A percentile compares a stretch with the other conserved stretches of the same genome.
These are phyloP conservation scores for Dorcus parallelipipedus DNA, from an alignment of 2,888 invertebrate species.

Conservation along the genomic window DNA sequence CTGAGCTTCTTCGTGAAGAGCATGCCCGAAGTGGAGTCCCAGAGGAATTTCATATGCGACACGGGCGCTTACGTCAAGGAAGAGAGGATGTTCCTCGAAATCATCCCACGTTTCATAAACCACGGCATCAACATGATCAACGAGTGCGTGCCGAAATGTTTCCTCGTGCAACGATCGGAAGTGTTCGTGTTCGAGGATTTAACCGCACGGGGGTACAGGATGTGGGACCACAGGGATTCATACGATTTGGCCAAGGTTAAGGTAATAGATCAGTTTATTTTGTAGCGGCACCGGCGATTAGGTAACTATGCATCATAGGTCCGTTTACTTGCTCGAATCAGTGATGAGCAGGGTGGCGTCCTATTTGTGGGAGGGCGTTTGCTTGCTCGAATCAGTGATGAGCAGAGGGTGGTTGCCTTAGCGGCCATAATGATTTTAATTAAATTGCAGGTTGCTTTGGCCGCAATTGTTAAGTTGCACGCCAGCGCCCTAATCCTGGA, in stretches of 20 bases:
- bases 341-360: too few relatives aligned
- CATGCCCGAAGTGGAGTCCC: slow-evolving; percentile 53
- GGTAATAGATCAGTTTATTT: too few relatives aligned
- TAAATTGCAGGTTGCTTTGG: slow-evolving; percentile 22
- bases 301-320: too few relatives aligned
- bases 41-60: slow-evolving; percentile 50
- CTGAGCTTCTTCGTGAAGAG: slow-evolving; percentile 58
- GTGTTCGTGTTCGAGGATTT: slow-evolving; percentile 46
- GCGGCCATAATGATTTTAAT: too few relatives aligned
- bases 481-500: slow-evolving; percentile 44
- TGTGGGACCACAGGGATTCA: slow-evolving; percentile 21
- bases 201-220: slow-evolving; percentile 30
- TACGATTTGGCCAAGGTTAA: slow-evolving; percentile 26
- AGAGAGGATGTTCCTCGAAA: slow-evolving; percentile 46
- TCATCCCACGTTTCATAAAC: slow-evolving; percentile 45
- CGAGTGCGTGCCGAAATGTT: slow-evolving; percentile 41
- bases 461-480: slow-evolving; percentile 33
- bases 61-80: slow-evolving; percentile 54
- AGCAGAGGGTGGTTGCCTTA: too few relatives aligned
- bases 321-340: too few relatives aligned
- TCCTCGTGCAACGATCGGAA: slow-evolving; percentile 34
- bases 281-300: too few relatives aligned
- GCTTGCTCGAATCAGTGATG: too few relatives aligned
- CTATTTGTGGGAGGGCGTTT: too few relatives aligned
- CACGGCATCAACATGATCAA: slow-evolving; percentile 27